Evolutionary conservation across 2,113 vertebrate genomes (phyloP).

Genomic region (Prolemur simus): DNA sequence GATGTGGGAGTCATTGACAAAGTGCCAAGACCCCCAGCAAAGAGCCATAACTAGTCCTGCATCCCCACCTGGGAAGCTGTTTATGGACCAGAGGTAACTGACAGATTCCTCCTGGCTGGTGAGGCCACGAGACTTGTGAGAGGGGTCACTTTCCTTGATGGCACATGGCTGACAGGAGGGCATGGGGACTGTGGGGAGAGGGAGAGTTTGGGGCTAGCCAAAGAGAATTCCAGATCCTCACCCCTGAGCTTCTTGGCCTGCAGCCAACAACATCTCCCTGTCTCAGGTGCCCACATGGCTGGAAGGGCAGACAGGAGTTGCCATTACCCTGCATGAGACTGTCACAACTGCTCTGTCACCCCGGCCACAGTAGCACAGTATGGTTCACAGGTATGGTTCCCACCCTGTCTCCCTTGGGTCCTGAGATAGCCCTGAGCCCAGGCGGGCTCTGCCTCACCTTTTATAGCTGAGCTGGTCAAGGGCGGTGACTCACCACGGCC

Average conservation of each 20-base stretch:
- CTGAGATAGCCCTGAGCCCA: background rate
- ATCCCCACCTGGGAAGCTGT: background rate
- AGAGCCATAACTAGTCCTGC: background rate
- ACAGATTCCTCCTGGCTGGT: background rate
- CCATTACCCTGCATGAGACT: no score
- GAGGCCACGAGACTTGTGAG: background rate
- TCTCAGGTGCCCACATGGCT: no score
- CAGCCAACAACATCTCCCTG: background rate
- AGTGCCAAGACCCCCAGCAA: no score
- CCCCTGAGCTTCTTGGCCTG: no score
- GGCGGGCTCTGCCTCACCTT: background rate
- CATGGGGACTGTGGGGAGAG: background rate
- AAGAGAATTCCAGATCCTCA: background rate
- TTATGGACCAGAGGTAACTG: no score
- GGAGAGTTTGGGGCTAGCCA: background rate
- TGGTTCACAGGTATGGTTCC: background rate
- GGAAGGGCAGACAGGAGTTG: background rate
- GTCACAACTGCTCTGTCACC: background rate
- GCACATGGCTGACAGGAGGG: background rate
- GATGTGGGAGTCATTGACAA: background rate
- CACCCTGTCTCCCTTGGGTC: background rate
- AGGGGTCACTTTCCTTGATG: accelerated
- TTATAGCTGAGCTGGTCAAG: background rate
- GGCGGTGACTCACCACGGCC: background rate
- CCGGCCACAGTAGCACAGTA: accelerated